phyloP scores from a whole-genome alignment of 2,888 invertebrate species.

The Patella ulyssiponensis region DNA sequence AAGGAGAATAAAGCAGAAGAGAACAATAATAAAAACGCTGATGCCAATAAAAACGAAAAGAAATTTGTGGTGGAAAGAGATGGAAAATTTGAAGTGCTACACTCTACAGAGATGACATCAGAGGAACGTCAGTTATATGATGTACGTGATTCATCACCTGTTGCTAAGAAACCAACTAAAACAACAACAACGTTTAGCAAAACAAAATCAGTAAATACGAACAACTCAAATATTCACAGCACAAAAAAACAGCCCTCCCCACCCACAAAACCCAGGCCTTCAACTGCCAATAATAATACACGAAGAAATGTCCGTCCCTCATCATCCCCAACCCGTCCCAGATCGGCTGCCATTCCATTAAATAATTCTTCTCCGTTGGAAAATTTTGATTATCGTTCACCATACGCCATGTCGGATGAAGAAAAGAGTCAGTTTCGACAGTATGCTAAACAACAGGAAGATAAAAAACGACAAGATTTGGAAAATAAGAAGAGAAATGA shows the following conservation, averaged over 20 bases:
- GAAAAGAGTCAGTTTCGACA: slow-evolving; percentile 54
- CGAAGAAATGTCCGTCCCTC: slow-evolving; percentile 40
- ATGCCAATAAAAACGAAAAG: slow-evolving; percentile 46
- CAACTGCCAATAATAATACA: slow-evolving; percentile 39
- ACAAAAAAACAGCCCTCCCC: slow-evolving; percentile 45
- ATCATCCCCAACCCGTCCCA: slow-evolving; percentile 49
- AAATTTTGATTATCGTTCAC: slow-evolving; percentile 62
- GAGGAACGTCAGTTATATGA: slow-evolving; percentile 37
- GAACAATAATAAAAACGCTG: slow-evolving; percentile 31
- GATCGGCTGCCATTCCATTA: slow-evolving; percentile 47
- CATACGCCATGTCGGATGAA: slow-evolving; percentile 62
- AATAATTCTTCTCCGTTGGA: slow-evolving; percentile 34
- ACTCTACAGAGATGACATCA: slow-evolving; percentile 61
- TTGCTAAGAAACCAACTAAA: slow-evolving; percentile 15
- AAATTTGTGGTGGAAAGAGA: slow-evolving; percentile 67
- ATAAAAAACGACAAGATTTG: slow-evolving; percentile 51
- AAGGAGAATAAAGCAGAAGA: slow-evolving; percentile 22
- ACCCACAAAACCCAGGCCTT: slow-evolving; percentile 56
- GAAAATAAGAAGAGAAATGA: slow-evolving; percentile 51
- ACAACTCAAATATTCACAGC: slow-evolving; percentile 15
- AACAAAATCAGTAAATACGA: background rate
- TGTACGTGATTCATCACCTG: slow-evolving; percentile 15
- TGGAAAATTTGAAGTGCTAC: slow-evolving; percentile 66
- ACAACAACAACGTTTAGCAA: background rate
- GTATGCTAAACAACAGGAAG: slow-evolving; percentile 46